Evolutionary conservation across 2,113 vertebrate species (phyloP).

Genomic region (Tupaia tana): DNA sequence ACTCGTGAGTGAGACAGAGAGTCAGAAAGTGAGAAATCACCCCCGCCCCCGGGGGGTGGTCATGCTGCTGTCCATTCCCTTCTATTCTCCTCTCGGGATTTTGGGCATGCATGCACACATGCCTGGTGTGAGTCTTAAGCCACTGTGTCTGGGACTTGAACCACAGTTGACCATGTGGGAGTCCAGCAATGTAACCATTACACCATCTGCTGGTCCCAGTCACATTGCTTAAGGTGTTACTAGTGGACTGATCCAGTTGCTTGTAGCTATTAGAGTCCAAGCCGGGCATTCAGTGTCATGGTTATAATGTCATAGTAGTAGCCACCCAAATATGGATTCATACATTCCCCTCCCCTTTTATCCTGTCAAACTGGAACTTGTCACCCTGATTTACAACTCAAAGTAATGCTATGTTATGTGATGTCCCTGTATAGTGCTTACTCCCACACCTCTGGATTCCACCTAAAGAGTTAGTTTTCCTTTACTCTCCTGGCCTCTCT

Average conservation of each 20-base stretch:
- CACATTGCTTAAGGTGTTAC: not conserved
- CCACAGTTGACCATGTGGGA: too few species aligned
- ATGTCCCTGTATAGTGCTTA: not conserved
- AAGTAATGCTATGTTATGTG: rapidly evolving
- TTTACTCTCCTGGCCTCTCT: not conserved
- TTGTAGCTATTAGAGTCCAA: not conserved
- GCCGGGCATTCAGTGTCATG: rapidly evolving
- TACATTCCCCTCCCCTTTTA: rapidly evolving
- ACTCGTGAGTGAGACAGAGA: too few species aligned
- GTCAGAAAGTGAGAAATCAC: too few species aligned
- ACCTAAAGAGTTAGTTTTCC: not conserved
- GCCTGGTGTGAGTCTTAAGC: too few species aligned
- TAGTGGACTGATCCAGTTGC: not conserved
- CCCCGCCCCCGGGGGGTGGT: too few species aligned
- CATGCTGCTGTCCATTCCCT: too few species aligned
- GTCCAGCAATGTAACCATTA: too few species aligned
- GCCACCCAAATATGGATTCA: not conserved
- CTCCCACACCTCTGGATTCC: not conserved
- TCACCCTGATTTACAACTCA: not conserved
- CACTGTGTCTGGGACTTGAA: too few species aligned
- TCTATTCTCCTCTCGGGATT: too few species aligned
- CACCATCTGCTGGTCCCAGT: too few species aligned
- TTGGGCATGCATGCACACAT: too few species aligned
- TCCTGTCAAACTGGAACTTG: not conserved
- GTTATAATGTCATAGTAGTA: not conserved